A percentile compares a stretch with the other conserved stretches of the same genome.
Conservation (phyloP, 2,797 vertebrate genomes). For the Erpetoichthys calabaricus region DNA sequence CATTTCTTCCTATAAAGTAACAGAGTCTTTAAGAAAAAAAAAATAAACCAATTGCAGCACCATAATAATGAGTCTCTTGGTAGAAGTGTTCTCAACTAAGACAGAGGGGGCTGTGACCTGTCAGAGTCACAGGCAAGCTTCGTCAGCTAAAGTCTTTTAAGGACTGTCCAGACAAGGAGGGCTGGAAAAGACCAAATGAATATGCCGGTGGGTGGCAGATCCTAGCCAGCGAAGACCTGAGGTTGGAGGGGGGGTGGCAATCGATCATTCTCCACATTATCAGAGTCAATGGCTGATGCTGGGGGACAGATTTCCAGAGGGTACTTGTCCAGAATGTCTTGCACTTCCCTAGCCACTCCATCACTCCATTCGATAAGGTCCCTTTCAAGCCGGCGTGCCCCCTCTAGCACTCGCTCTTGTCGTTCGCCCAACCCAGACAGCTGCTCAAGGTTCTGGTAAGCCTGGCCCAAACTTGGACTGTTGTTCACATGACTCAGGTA, state of each 20-base stretch:
- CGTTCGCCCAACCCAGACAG: slow-evolving; percentile 64
- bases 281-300: slow-evolving; percentile 71
- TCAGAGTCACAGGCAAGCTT: background rate
- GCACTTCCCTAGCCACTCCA: slow-evolving; percentile 64
- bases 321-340: slow-evolving; percentile 71
- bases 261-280: slow-evolving; percentile 73
- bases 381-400: slow-evolving; percentile 64
- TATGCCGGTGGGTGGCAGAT: slow-evolving; percentile 4
- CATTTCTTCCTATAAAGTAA: no score
- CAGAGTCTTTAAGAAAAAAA: no score
- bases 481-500: slow-evolving; percentile 40
- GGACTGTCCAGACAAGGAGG: background rate
- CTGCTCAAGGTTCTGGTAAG: slow-evolving; percentile 73
- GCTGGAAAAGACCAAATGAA: background rate
- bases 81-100: no score
- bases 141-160: background rate
- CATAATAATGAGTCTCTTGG: no score
- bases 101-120: background rate
- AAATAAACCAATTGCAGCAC: no score
- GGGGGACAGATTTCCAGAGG: slow-evolving; percentile 66
- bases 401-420: slow-evolving; percentile 68
- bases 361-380: slow-evolving; percentile 79
- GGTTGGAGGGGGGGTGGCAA: slow-evolving; percentile 77
- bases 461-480: slow-evolving; percentile 50
- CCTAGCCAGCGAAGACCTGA: slow-evolving; percentile 79